Base-by-base conservation (phyloP, 2,113 vertebrate genomes). In the Tauraco erythrolophus region DNA sequence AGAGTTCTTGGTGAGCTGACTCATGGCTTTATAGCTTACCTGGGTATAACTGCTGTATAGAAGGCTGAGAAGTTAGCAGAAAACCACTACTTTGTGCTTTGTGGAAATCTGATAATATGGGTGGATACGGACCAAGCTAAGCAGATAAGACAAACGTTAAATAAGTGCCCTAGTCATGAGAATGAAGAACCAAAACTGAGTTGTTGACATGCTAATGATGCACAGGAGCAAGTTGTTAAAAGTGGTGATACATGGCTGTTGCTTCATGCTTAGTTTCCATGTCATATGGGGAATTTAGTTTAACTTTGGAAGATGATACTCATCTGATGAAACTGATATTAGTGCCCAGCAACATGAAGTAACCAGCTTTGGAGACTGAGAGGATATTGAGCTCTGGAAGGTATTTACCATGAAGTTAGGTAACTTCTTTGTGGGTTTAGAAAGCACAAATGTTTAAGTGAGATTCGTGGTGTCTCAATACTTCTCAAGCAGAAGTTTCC, bases 1-100 rank as follows among this genome's bases (percentile, higher is more conserved):
- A 96, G 95, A 92, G 80, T 86, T 97, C 66, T 87, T 97, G 84
- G 84, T 95, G 84, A 97, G 94, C 88, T 92, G 90, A 83, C 46
- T 76, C 15, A 8, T 94, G 72, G 19, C 71, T 89, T 94, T 97
- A 89, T 96, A 97, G 93, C 72, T 35, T 97, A 7, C 68, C 58
- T 92, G 75, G 78, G 37, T 96, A 43, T 78, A 94, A 91, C 66
- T 81, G 50, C 79, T 91, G 88, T 60, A 77, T 28, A 11, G 75
- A 62, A 93, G 57, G 69, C 76, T 95, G 90, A 83, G 76, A 91
- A 70, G 77, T 81, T 80, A 56, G 30, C 62, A 62, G 53, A 39
- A 79, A 91, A 51, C 6, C 43, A 28, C 37, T 68, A 3, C 46
- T 87, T 53, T n/a, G 19, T 39, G 2, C 54, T 84, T 23, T 48